Evolutionary conservation across 1,140 invertebrate species (phyloP), one percentile per base, ranked within the genome.

Genomic region (Polyergus mexicanus): DNA sequence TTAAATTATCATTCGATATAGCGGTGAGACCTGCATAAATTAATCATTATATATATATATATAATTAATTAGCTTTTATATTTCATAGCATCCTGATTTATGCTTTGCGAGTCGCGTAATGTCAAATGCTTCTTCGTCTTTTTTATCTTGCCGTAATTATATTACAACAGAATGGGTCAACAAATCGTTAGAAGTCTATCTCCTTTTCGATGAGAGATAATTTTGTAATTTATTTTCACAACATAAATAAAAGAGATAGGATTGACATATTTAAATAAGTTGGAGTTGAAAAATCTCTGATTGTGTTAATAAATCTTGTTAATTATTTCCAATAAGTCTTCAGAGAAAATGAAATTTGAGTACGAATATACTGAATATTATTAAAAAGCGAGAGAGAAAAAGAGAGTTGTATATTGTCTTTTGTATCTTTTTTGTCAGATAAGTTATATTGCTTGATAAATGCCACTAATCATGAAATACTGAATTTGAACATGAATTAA

Each of bases 371-470:
- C 2, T 1, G 1, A 54, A 38, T 54, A 5, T 54, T 6, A 41
- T 32, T 13, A 38, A 8, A 19, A 56, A 68, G 13, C 2, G 35
- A 38, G 62, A 54, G 16, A 54, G 16, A 44, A 0, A 7, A 2
- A 28, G 22, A 51, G 5, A 80, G 66, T 35, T 19, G 35, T 71
- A 28, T 22, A 47, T 1, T 81, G 19, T 32, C 10, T 81, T 80
- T 81, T 72, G 51, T 72, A 72, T 28, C 13, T 83, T 74, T 71
- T 83, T 41, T 54, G 19, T 69, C 16, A 2, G 35, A 81, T 44
- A 72, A 81, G 60, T 44, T 44, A 44, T 80, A 41, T 44, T 35
- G 13, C n/a, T 11, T 38, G 54, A 72, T 72, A 72, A 83, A 60
- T 13, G 56, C 8, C n/a, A 44, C 22, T 54, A 35, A 32, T 72